Percentiles rank a stretch among this genome's conserved stretches.
Evolutionary conservation across 2,797 vertebrate species (phyloP).

Genomic region (Erpetoichthys calabaricus): DNA sequence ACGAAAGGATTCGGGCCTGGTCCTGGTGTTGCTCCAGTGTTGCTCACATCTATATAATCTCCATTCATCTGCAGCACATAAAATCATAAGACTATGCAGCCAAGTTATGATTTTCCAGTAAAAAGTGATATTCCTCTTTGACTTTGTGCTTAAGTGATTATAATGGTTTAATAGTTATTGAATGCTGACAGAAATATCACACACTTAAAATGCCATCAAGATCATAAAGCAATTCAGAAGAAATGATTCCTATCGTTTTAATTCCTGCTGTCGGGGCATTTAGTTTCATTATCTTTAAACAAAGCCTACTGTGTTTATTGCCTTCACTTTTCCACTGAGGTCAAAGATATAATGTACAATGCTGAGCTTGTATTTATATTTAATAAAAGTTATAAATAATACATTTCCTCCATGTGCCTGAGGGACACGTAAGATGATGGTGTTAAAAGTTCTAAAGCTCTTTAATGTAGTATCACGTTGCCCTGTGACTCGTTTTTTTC

Average conservation of each 20-base stretch:
- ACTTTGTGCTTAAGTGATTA: no score
- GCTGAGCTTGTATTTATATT: constrained; percentile 33
- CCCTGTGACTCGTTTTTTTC: constrained; percentile 23
- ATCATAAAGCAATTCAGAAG: not conserved
- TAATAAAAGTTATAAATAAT: constrained; percentile 28
- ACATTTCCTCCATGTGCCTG: constrained; percentile 28
- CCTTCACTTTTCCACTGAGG: constrained; percentile 24
- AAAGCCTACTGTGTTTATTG: constrained; percentile 16
- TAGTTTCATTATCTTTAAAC: constrained; percentile 16
- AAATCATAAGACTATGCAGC: no score
- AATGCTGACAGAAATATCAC: not conserved
- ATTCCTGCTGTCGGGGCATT: constrained; percentile 8
- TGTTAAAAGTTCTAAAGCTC: constrained; percentile 31
- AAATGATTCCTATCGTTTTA: constrained; percentile 1
- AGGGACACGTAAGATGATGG: constrained; percentile 22
- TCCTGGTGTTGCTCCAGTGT: no score
- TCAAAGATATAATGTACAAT: constrained; percentile 27
- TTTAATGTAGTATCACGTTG: constrained; percentile 29
- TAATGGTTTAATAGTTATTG: not conserved
- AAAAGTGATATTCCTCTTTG: no score
- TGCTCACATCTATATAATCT: no score
- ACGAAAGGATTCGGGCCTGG: no score
- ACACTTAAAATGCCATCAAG: not conserved
- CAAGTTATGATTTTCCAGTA: no score
- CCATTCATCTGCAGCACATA: no score